Percentiles rank a stretch among this genome's conserved stretches.
phyloP scores from a whole-genome alignment of 2,797 vertebrate species.

The Argya squamiceps region DNA sequence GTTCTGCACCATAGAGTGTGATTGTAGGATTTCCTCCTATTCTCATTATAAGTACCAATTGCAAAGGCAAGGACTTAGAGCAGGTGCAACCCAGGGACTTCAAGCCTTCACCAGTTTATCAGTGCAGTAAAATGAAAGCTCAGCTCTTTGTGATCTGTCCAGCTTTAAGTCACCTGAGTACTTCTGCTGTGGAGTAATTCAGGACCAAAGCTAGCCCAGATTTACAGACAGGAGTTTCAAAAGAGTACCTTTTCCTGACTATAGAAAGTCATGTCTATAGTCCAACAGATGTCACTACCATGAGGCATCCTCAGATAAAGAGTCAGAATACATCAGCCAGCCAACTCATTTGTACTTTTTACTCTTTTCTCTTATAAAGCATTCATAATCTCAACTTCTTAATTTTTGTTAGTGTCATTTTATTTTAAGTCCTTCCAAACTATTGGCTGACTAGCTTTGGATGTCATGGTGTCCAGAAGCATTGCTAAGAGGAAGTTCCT shows the following conservation, averaged over 20 bases:
- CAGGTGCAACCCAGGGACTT: neutral
- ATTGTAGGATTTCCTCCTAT: neutral
- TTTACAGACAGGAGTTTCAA: neutral
- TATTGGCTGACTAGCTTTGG: neutral
- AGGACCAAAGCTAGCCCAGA: neutral
- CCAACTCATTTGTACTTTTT: neutral
- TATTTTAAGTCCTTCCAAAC: neutral
- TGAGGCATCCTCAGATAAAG: neutral
- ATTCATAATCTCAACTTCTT: neutral
- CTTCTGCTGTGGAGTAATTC: neutral
- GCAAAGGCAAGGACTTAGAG: neutral
- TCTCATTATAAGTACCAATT: neutral
- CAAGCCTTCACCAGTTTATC: neutral
- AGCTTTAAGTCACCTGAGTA: neutral
- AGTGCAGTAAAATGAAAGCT: neutral
- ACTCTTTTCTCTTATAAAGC: neutral
- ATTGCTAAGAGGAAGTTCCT: neutral
- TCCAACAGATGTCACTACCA: neutral
- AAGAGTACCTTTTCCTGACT: neutral
- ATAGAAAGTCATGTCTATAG: neutral
- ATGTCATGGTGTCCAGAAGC: neutral
- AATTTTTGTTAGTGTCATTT: neutral
- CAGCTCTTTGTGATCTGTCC: neutral
- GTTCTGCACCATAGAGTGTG: neutral
- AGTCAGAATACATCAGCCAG: neutral